Evolutionary conservation across 2,888 invertebrate genomes (phyloP).

Genomic region (Seira ritae): DNA sequence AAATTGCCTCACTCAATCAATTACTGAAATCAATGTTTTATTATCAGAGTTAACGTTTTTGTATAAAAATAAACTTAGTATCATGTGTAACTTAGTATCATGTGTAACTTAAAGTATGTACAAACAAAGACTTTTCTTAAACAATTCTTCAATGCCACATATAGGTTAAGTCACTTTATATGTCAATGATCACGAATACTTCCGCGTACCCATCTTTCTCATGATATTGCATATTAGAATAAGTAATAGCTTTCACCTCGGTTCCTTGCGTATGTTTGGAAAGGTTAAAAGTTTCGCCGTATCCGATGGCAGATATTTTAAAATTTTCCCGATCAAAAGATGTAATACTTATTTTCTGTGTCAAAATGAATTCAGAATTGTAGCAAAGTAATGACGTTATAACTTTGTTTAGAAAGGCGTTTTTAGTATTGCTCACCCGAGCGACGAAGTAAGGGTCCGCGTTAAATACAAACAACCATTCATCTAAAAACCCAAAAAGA

Average conservation of each 20-base stretch:
- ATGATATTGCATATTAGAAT: conserved; percentile 97
- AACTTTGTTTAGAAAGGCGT: background rate
- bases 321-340: conserved; percentile 91
- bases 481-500: conserved; percentile 95
- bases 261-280: conserved; percentile 97
- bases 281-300: conserved; percentile 95
- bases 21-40: conserved; percentile 25
- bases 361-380: conserved; percentile 65
- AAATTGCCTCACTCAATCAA: background rate
- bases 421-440: conserved; percentile 76
- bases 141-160: too few species aligned
- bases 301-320: conserved; percentile 84
- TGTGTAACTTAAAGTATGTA: too few species aligned
- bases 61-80: conserved; percentile 7
- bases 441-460: conserved; percentile 92
- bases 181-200: conserved; percentile 98
- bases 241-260: conserved; percentile 99
- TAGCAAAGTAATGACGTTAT: background rate
- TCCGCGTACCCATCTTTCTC: conserved; percentile 83
- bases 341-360: conserved; percentile 89
- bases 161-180: conserved; percentile 80
- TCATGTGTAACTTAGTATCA: too few species aligned
- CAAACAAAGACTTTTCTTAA: too few species aligned
- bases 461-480: conserved; percentile 93
- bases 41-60: background rate